These are phyloP conservation scores for Petrocephalus sullivani DNA, from an alignment of 2,797 vertebrate species.

Conservation along the genomic window DNA sequence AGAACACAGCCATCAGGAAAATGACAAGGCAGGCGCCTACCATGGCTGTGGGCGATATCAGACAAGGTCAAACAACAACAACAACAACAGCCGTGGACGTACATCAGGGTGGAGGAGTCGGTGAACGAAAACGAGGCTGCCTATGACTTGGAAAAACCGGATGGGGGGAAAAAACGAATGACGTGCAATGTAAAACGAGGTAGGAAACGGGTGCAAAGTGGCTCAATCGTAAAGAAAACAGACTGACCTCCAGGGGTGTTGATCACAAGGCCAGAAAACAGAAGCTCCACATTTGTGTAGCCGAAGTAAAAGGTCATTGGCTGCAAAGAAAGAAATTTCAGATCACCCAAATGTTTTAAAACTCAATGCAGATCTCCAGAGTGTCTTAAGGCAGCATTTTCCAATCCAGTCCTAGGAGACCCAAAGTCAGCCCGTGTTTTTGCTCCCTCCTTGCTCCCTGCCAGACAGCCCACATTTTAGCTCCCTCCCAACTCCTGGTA, in stretches of 20 bases:
- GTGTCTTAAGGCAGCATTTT: not conserved
- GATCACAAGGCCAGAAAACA: conserved; percentile 83
- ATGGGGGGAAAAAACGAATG: not conserved
- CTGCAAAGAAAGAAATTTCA: conserved; percentile 53
- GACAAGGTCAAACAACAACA: not conserved
- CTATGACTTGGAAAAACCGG: not conserved
- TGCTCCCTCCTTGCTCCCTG: too few species aligned
- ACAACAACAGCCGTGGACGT: not conserved
- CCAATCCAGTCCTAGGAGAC: too few species aligned
- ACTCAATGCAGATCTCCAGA: not conserved
- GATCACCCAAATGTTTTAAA: not conserved
- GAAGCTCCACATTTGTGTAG: conserved; percentile 73
- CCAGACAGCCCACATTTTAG: too few species aligned
- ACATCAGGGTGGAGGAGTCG: not conserved
- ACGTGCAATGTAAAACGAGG: not conserved
- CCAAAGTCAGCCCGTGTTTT: too few species aligned
- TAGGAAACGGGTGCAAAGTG: not conserved
- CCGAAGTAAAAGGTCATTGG: conserved; percentile 89
- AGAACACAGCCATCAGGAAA: conserved; percentile 84
- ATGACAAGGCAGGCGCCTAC: conserved; percentile 83
- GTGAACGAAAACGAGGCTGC: not conserved
- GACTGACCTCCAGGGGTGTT: conserved; percentile 85
- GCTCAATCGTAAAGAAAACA: not conserved
- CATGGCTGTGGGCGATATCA: conserved; percentile 70
- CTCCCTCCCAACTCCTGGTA: too few species aligned